Evolutionary conservation across 1,140 invertebrate species (phyloP), one percentile per base, ranked within the genome.

Genomic region (Calephelis nemesis): DNA sequence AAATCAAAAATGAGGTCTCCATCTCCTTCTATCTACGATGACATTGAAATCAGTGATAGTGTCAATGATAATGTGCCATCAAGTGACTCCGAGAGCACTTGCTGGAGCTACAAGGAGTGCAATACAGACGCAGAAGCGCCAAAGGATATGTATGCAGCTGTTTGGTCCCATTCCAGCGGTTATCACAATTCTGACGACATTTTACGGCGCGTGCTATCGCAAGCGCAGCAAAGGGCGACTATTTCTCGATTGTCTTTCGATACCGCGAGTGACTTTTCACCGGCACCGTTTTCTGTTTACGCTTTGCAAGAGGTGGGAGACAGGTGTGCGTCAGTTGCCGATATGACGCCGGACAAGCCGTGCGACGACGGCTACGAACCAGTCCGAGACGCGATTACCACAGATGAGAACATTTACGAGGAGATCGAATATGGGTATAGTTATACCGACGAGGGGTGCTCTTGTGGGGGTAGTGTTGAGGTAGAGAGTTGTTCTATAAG

Each of bases 31-130:
- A 65, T 69, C 54, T 80, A 83, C 66, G 79, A 85, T 63, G 80
- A 82, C 70, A 71, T 84, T 68, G 85, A 87, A 39, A 68, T 75
- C 10, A 75, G 58, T n/a, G 65, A 63, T 13, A 60, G n/a, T 60
- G 47, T 63, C n/a, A 39, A 39, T 19, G 54, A 60, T 40, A 42
- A 66, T 52, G 5, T 19, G 9, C 52, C 40, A 45, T 67, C 65
- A 7, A 54, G 54, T 19, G 86, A 89, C 67, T 89, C 87, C 1
- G 86, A 78, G 49, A 91, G 88, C 72, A 91, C 87, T 1, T 85
- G 84, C 60, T 91, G 88, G 88, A 91, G 87, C 65, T 91, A 91
- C 77, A 84, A 88, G 68, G 88, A 88, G 62, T 89, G 88, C 65
- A 87, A 75, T 65, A 68, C 76, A 7, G 78, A 80, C 54, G 73